A percentile compares a stretch with the other conserved stretches of the same genome.
Conservation (phyloP, 2,113 vertebrate genomes). For the Dicentrarchus labrax region DNA sequence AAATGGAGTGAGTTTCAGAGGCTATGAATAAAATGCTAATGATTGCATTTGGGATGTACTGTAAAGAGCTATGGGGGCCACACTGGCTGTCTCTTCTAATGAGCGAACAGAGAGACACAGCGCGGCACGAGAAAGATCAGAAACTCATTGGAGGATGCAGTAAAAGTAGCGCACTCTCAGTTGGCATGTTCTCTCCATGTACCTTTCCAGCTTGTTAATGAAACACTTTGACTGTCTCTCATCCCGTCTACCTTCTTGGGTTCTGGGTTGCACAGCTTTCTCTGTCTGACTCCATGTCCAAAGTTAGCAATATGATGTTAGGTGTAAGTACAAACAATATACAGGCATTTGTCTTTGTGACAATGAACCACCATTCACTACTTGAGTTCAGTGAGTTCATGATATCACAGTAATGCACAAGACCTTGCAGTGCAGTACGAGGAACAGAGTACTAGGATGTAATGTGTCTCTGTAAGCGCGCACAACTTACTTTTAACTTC, state of each 20-base stretch:
- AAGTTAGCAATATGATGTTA: neutral
- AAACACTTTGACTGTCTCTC: constrained; percentile 13
- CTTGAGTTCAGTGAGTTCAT: constrained; percentile 16
- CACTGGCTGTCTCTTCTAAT: constrained; percentile 68
- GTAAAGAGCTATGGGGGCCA: constrained; percentile 62
- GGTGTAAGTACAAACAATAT: neutral
- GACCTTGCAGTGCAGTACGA: neutral
- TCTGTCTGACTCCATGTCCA: neutral
- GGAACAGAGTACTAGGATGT: neutral
- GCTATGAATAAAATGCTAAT: constrained; percentile 71
- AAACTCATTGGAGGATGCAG: constrained; percentile 62
- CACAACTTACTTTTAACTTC: neutral
- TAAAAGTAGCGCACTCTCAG: constrained; percentile 35
- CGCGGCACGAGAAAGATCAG: constrained; percentile 54
- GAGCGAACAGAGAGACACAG: constrained; percentile 57
- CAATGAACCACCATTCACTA: neutral
- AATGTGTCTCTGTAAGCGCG: neutral
- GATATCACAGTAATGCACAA: neutral
- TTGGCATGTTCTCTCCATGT: constrained; percentile 56
- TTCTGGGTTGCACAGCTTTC: constrained; percentile 4
- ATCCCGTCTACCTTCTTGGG: neutral
- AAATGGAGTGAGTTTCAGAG: constrained; percentile 47
- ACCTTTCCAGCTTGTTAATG: constrained; percentile 48
- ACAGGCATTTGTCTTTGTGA: constrained; percentile 1
- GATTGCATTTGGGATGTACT: constrained; percentile 64